Base-by-base conservation (phyloP, 30 jellyfish, hydroid and myxozoan species). In the Hydra vulgaris region DNA sequence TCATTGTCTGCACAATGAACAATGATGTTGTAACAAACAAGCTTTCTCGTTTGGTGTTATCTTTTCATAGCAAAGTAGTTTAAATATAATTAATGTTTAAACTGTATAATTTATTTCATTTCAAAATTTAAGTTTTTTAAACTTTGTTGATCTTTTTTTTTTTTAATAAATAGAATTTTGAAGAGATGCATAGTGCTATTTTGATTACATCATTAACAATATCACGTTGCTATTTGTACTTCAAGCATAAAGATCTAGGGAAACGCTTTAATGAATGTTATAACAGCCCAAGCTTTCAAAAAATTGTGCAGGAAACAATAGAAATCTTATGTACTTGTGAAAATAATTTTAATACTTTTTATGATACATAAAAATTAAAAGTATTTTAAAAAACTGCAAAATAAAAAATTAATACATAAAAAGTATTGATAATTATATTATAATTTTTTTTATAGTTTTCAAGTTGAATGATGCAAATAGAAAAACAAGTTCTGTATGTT, bases 401-500 rank as follows among this genome's bases (percentile, higher is more conserved):
- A n/a, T n/a, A n/a, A 68, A 20, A 68, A 20, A 15, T 68, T 20
- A 23, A 20, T 68, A 20, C 7, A 68, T 7, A 3, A 3, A 68
- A 16, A n/a, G 75, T 68, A n/a, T 3, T 3, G 4, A 68, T 3
- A 68, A 16, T 68, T 3, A 68, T 68, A 3, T 23, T 3, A 68
- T 68, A 3, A 68, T 23, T 18, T 72, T 66, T 0, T 15, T 83
- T 74, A 21, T 71, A 90, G 97, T 82, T 18, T 27, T 21, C 53
- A 82, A 53, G 71, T 85, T 90, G 5, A 21, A 73, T 1, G 73
- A 55, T 73, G 88, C 52, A 0, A 77, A 90, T 69, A 70, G 75
- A 7, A 25, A 26, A 18, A 71, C 77, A 7, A 78, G 90, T 66
- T 25, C 21, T 66, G 92, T 83, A 19, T 74, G 90, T 1, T 90